Evolutionary conservation across 1,140 invertebrate genomes (phyloP), one percentile per base, ranked within the genome.

Genomic region (Rhyacophila brunnea): DNA sequence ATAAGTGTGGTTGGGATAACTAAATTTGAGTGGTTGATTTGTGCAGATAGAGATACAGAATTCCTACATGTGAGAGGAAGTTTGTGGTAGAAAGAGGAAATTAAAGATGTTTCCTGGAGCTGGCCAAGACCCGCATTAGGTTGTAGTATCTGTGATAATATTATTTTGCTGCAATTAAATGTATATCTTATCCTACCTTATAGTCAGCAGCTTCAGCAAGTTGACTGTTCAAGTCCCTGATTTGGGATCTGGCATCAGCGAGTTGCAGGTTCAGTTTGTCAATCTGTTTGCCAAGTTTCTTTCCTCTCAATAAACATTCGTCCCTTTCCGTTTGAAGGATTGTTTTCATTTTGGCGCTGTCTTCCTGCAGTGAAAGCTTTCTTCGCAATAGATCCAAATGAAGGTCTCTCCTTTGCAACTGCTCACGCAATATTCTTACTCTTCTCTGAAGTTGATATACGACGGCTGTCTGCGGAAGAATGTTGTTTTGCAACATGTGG

Each of bases 321-420:
- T 92, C 90, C 40, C 87, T 79, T 70, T 92, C 89, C 10, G 83
- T 84, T 66, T 86, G 80, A 17, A 84, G 62, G 2, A 87, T 79
- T 2, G 83, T 84, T 57, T 86, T 87, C 28, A 87, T 83, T 23
- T 86, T 80, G 1, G 82, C 81, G 42, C 82, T 87, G 40, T 91
- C 89, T 66, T 92, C 90, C 71, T 92, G 90, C 1, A 93, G 80
- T 51, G 87, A 85, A 23, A 93, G 70, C 74, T 96, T 96, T 63
- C 92, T 86, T 17, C 93, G 80, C 14, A 96, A 74, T 40, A 96
- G 80, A 77, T 96, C 93, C 67, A 96, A 75, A 71, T 96, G 93
- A 2, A 96, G 80, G 72, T 96, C 93, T 67, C 93, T 87, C 60
- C 92, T 86, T 70, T 95, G 92, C 11, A 96, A 74, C 71, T 96